A percentile compares a stretch with the other conserved stretches of the same genome.
These are phyloP conservation scores for Argyresthia albistria DNA, from an alignment of 2,888 invertebrate genomes.

Conservation along the genomic window DNA sequence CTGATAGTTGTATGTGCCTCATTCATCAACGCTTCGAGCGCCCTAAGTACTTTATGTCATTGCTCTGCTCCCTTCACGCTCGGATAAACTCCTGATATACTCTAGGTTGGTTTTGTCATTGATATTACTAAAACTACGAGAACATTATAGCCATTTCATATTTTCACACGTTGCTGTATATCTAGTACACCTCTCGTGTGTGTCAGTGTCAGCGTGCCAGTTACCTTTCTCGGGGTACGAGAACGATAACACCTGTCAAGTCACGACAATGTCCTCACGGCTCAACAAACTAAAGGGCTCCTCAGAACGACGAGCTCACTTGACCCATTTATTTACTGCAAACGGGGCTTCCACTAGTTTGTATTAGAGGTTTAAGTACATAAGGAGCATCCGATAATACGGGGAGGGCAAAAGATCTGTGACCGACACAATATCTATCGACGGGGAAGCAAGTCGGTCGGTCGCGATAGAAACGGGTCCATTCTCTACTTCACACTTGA, in stretches of 20 bases:
- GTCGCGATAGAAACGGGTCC: slow-evolving; percentile 15
- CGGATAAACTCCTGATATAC: slow-evolving; percentile 19
- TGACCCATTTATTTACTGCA: not conserved
- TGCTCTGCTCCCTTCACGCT: slow-evolving; percentile 11
- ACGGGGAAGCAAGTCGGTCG: slow-evolving; percentile 16
- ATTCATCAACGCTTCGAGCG: slow-evolving; percentile 63
- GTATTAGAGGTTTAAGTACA: not conserved
- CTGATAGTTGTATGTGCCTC: slow-evolving; percentile 24
- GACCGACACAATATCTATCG: slow-evolving; percentile 22
- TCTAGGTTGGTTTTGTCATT: not conserved
- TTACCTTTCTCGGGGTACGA: too few species aligned
- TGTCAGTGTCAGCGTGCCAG: too few species aligned
- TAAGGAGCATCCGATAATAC: too few species aligned
- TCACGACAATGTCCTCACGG: too few species aligned
- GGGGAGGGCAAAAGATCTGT: slow-evolving; percentile 9
- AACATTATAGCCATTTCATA: too few species aligned
- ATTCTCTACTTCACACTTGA: slow-evolving; percentile 18
- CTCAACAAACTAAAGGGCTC: too few species aligned
- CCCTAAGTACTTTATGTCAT: slow-evolving; percentile 54
- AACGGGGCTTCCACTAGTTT: too few species aligned
- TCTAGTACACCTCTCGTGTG: too few species aligned
- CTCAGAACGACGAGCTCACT: not conserved
- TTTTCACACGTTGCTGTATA: too few species aligned
- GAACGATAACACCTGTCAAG: too few species aligned
- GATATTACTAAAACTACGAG: too few species aligned